These are phyloP conservation scores for Sceliomorpha sp. DNA, from an alignment of 2,888 invertebrate genomes.

Conservation along the genomic window DNA sequence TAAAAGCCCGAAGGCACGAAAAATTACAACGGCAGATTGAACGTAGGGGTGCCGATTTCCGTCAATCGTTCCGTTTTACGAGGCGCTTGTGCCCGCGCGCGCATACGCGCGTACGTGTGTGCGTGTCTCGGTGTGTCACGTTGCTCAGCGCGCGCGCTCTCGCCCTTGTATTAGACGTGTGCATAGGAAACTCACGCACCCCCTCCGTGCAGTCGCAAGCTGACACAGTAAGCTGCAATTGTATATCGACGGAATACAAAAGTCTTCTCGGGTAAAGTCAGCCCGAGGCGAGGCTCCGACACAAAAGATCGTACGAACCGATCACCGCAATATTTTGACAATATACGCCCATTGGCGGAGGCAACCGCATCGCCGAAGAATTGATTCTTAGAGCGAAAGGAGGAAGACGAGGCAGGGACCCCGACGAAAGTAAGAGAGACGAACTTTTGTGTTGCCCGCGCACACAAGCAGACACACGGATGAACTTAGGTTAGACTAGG, in stretches of 20 bases:
- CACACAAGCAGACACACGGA: constrained; percentile 31
- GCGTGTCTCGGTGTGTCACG: constrained; percentile 1
- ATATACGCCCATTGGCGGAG: constrained; percentile 73
- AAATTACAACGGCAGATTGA: constrained; percentile 47
- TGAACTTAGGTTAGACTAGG: constrained; percentile 48
- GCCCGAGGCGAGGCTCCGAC: constrained; percentile 66
- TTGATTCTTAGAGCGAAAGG: constrained; percentile 52
- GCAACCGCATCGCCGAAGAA: constrained; percentile 58
- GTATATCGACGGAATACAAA: constrained; percentile 52
- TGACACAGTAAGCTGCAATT: constrained; percentile 57
- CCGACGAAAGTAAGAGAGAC: constrained; percentile 42
- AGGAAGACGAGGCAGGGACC: constrained; percentile 50
- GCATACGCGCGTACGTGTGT: constrained; percentile 26
- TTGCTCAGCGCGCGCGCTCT: no score
- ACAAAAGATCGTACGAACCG: constrained; percentile 68
- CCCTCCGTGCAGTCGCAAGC: constrained; percentile 54
- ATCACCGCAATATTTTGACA: constrained; percentile 80
- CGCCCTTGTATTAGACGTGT: no score
- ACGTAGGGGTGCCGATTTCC: constrained; percentile 28
- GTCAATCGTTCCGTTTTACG: not conserved
- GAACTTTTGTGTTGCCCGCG: constrained; percentile 53
- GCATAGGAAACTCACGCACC: no score
- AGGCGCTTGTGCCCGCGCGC: not conserved
- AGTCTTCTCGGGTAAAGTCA: constrained; percentile 67
- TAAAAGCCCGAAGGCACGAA: constrained; percentile 51